Base-by-base conservation (phyloP, 2,797 vertebrate genomes). In the Enteromius trimaculatus region DNA sequence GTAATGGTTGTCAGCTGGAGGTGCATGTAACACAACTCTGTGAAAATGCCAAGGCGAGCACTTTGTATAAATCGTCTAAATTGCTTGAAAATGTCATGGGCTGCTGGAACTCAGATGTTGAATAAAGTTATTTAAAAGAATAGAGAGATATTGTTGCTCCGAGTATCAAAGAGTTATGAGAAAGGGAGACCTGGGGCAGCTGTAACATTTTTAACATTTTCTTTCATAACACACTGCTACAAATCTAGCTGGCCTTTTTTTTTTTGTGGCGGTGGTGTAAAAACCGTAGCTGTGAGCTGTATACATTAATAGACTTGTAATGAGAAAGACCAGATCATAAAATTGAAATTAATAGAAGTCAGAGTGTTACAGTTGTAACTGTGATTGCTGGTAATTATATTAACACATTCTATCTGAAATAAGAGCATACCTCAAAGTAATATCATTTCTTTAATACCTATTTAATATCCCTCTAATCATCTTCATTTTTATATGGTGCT, bases 1-100 rank as follows among this genome's bases (percentile, higher is more conserved):
- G 49, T 83, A 83, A 77, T 83, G 74, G 74, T 55, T 77, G 72
- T 77, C 81, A 83, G 74, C 64, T 83, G 81, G 81, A 77, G 74
- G 37, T 83, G 49, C 74, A 60, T 83, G 81, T 83, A 69, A 51
- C 74, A 69, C 64, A 77, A 47, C 26, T 21, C 72, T 82, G 62
- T 55, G 81, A 77, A 83, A 83, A 83, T 83, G 81, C 81, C 81
- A 83, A 77, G 65, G 34, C 26, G 64, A 77, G 68, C 64, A 82
- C 62, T 83, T 77, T 77, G 81, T 68, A 68, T 77, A 83, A 77
- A 83, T 77, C 26, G 49, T 69, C 53, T 58, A 83, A 83, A 83
- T 77, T 60, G 81, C 81, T 77, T 77, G 64, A 65, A 77, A 83
- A 83, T 83, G 81, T 83, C 81, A 82, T 5, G 9, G 62, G 37